Base-by-base conservation (phyloP, 2,797 vertebrate genomes). In the Gorsachius magnificus region DNA sequence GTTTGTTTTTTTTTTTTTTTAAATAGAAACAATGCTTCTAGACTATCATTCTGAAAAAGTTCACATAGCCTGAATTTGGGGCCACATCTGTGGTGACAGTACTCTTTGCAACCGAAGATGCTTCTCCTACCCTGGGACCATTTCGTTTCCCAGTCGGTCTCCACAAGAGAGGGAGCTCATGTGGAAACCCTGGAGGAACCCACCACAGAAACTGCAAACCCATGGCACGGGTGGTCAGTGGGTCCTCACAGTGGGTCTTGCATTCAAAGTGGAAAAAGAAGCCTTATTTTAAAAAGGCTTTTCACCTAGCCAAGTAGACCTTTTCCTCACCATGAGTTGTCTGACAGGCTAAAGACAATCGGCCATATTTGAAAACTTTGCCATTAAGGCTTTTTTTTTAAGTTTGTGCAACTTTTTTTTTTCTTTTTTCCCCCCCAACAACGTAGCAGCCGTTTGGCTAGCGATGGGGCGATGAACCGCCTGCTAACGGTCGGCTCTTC, bases 401-500 rank as follows among this genome's bases (percentile, higher is more conserved):
- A 29, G 6, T 66, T 29, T 10, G 10, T 18, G 29, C 13, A 25
- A 50, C 28, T 16, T 13, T 50, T 28, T 5, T 5, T 13, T 45
- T 60, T 35, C 26, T 33, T 22, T 17, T 18, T 2, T 6, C 6
- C 2, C 22, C 6, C 35, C 2, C 2, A 38, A 48, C 38, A 26
- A 12, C 2, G 28, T 6, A 26, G 18, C 15, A 16, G 6, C 2
- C 6, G 9, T n/a, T 21, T 29, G 46, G 35, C 33, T 21, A 22
- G 10, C 1, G 61, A 5, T n/a, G 57, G 57, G 51, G 43, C 41
- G 53, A 33, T 1, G 5, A 45, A 28, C 13, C 1, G 25, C 0
- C 26, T 9, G 9, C 1, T 13, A 2, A 2, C 1, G 25, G 48
- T 4, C 2, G 35, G 35, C 38, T 60, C 17, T 60, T 9, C 6